A percentile compares a stretch with the other conserved stretches of the same genome.
phyloP scores from a whole-genome alignment of 2,113 vertebrate genomes.

The Willisornis vidua region DNA sequence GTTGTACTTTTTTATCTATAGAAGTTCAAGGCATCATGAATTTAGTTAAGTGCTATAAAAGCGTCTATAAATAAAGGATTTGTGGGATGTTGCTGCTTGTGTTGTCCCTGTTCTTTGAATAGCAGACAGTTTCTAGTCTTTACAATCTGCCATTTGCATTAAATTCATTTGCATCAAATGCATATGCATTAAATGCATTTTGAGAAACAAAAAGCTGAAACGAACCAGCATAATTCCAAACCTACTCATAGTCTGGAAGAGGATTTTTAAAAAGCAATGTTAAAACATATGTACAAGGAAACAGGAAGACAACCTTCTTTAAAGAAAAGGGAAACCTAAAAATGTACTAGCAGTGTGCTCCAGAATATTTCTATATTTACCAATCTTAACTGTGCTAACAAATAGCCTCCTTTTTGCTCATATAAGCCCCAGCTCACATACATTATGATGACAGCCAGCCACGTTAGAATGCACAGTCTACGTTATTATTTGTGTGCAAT shows the following conservation, averaged over 20 bases:
- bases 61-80: conserved; percentile 55
- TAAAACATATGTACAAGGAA: background rate
- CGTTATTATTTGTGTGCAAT: background rate
- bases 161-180: conserved; percentile 12
- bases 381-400: background rate
- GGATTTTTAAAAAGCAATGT: background rate
- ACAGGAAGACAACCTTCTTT: background rate
- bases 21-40: background rate
- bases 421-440: background rate
- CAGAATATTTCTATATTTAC: background rate
- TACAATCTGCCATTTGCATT: conserved; percentile 29
- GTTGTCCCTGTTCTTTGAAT: conserved; percentile 12
- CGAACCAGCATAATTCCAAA: conserved; percentile 1
- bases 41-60: background rate
- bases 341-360: background rate
- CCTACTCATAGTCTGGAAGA: background rate
- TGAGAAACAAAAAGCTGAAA: background rate
- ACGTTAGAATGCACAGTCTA: background rate
- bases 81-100: conserved; percentile 34
- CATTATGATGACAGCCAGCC: background rate
- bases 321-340: background rate
- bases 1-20: background rate
- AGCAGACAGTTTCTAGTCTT: conserved; percentile 17
- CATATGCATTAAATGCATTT: background rate
- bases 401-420: background rate